Evolutionary conservation across 2,113 vertebrate species (phyloP).

Genomic region (Tragulus kanchil): DNA sequence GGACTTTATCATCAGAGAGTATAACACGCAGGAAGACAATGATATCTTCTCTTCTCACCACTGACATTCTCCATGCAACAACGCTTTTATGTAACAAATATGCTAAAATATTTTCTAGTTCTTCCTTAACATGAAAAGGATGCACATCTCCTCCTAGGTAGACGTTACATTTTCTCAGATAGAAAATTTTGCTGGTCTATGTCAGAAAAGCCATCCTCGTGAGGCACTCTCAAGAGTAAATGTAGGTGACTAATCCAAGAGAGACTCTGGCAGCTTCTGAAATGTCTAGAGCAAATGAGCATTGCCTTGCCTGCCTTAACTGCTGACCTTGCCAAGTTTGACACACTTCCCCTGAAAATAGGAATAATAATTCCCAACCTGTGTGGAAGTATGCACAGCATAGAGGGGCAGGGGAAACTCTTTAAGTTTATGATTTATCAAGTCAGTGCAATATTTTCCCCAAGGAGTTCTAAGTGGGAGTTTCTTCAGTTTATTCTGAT

Average conservation of each 20-base stretch:
- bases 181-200: no score
- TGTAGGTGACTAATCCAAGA: rapidly evolving
- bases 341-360: background rate
- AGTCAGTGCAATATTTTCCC: background rate
- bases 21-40: background rate
- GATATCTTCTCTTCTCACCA: background rate
- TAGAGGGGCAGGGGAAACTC: no score
- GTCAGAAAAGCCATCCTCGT: background rate
- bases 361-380: background rate
- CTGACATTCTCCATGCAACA: background rate
- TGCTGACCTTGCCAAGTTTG: rapidly evolving
- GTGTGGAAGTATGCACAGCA: background rate
- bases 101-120: background rate
- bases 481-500: conserved; percentile 24
- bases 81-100: background rate
- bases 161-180: background rate
- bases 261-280: background rate
- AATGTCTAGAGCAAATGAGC: no score
- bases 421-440: conserved; percentile 38
- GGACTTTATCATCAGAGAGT: background rate
- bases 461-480: background rate
- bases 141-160: background rate
- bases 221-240: no score
- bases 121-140: background rate
- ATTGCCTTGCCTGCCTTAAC: background rate